phyloP scores from a whole-genome alignment of 2,888 invertebrate genomes.

The Torymus auratus region DNA sequence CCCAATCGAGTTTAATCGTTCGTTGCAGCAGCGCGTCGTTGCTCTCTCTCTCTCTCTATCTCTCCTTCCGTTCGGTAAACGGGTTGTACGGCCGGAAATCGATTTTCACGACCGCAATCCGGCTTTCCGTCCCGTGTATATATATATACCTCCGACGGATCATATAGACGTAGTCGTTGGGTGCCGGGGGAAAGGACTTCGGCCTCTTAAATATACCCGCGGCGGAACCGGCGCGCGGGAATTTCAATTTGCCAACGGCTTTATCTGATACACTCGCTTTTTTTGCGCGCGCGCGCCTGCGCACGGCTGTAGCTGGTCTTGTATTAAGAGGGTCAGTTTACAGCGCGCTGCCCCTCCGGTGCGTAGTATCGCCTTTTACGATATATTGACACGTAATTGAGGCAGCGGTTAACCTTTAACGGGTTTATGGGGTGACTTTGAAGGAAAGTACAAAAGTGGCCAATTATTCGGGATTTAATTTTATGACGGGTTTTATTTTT shows the following conservation, averaged over 20 bases:
- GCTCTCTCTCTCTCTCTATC: too few relatives aligned
- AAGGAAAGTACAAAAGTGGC: too few relatives aligned
- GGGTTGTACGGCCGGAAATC: slow-evolving; percentile 32
- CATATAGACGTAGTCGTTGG: too few relatives aligned
- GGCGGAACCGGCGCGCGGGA: slow-evolving; percentile 1
- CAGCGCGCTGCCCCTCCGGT: neutral
- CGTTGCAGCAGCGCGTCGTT: neutral
- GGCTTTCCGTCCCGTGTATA: neutral
- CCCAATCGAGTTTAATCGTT: slow-evolving; percentile 26
- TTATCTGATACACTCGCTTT: slow-evolving; percentile 1
- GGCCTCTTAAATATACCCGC: slow-evolving; percentile 13
- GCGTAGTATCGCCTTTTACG: slow-evolving; percentile 5
- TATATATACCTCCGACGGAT: too few relatives aligned
- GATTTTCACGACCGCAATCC: slow-evolving; percentile 38
- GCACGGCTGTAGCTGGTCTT: neutral
- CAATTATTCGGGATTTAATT: too few relatives aligned
- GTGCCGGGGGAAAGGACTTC: neutral
- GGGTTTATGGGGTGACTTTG: neutral
- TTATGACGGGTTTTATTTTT: too few relatives aligned
- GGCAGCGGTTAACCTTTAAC: slow-evolving; percentile 18
- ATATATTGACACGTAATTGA: slow-evolving; percentile 38
- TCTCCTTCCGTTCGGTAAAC: neutral
- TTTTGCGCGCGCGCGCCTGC: neutral
- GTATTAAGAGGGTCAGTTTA: slow-evolving; percentile 16
- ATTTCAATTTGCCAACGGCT: slow-evolving; percentile 40